These are phyloP conservation scores for Orthonychiurus folsomi DNA, from an alignment of 2,888 invertebrate genomes.

Conservation along the genomic window DNA sequence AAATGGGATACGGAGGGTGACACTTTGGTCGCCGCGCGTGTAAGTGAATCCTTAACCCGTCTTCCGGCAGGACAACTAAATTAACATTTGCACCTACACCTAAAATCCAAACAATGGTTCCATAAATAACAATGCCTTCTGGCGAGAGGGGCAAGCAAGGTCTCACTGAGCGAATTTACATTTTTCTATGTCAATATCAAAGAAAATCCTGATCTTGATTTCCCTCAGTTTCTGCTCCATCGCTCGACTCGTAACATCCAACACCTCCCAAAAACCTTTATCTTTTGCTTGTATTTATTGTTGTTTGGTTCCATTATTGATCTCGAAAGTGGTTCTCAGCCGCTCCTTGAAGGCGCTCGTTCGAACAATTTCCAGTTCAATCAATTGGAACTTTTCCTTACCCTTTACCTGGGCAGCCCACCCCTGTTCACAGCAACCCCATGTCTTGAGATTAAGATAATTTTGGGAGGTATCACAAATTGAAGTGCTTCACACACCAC, in stretches of 20 bases:
- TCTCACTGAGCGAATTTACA: background rate
- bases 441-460: no score
- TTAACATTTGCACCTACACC: background rate
- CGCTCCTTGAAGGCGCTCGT: background rate
- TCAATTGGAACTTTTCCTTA: background rate
- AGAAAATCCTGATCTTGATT: constrained; percentile 10
- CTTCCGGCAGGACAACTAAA: background rate
- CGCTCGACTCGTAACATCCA: constrained; percentile 8
- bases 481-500: no score
- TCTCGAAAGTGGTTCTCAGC: background rate
- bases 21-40: background rate
- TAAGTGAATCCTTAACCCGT: background rate
- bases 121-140: background rate
- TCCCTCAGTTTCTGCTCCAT: constrained; percentile 12
- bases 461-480: no score
- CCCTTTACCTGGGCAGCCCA: no score
- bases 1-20: background rate
- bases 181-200: constrained; percentile 8
- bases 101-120: background rate
- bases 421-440: no score
- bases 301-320: background rate
- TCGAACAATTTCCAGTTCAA: constrained; percentile 1
- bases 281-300: background rate
- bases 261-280: background rate
- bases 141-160: background rate